phyloP scores from a whole-genome alignment of 1,140 invertebrate genomes.

The Ceratina japonica region DNA sequence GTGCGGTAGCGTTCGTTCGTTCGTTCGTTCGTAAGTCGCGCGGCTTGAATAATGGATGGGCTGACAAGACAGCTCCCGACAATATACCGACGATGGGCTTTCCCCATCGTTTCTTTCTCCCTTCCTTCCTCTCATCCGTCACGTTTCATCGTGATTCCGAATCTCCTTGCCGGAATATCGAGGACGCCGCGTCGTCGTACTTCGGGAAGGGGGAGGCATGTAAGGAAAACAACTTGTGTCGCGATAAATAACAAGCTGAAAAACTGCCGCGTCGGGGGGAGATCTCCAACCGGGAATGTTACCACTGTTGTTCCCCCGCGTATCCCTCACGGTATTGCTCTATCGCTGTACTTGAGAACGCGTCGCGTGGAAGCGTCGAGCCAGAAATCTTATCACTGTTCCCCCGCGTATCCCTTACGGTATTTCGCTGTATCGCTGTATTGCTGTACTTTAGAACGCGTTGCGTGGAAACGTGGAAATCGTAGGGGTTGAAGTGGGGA shows the following conservation, averaged over 20 bases:
- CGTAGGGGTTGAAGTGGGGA: too few species aligned
- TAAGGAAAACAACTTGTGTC: conserved; percentile 6
- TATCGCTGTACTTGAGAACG: not conserved
- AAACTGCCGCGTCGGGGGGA: not conserved
- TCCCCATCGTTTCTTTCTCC: conserved; percentile 50
- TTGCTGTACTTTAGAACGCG: too few species aligned
- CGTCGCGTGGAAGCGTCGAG: too few species aligned
- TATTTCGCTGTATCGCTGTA: too few species aligned
- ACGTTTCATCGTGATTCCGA: conserved; percentile 63
- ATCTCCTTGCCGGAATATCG: conserved; percentile 31
- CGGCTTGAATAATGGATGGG: conserved; percentile 68
- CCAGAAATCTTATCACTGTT: too few species aligned
- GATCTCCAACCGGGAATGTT: not conserved
- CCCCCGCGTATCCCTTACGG: too few species aligned
- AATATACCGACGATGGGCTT: conserved; percentile 58
- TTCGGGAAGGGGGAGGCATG: not conserved
- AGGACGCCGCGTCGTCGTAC: not conserved
- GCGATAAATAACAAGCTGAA: conserved; percentile 33
- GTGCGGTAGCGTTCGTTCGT: conserved; percentile 22
- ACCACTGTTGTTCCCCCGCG: not conserved
- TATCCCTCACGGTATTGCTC: not conserved
- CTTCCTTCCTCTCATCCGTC: conserved; percentile 57
- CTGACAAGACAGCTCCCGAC: conserved; percentile 58
- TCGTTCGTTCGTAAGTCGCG: conserved; percentile 54
- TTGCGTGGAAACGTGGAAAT: too few species aligned